These are phyloP conservation scores for Cavia porcellus DNA, from an alignment of 2,113 vertebrate genomes.

Conservation along the genomic window DNA sequence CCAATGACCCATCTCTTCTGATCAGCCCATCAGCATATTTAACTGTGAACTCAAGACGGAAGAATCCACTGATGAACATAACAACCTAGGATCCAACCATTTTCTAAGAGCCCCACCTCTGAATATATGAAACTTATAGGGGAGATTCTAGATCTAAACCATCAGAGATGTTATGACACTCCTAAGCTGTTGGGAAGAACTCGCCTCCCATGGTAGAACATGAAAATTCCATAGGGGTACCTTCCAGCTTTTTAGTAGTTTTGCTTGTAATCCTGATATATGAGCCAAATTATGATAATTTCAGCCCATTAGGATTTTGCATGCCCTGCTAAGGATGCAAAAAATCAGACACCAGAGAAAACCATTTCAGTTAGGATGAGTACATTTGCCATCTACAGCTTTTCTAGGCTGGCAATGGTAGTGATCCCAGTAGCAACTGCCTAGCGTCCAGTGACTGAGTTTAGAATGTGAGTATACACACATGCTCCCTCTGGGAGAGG, in stretches of 20 bases:
- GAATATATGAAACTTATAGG: not conserved
- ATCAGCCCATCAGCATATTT: not conserved
- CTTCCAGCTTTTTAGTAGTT: fast-evolving
- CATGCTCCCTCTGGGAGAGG: not conserved
- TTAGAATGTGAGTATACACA: not conserved
- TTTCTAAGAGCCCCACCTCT: not conserved
- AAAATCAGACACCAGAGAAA: not conserved
- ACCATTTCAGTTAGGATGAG: not conserved
- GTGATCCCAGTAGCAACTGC: no score
- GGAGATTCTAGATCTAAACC: not conserved
- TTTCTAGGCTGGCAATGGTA: not conserved
- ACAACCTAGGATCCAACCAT: not conserved
- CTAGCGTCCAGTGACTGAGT: no score
- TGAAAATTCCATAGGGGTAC: not conserved
- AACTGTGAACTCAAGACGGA: not conserved
- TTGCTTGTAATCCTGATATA: not conserved
- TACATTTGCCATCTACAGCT: fast-evolving
- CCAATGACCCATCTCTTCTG: not conserved
- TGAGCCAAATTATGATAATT: not conserved
- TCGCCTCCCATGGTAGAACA: not conserved
- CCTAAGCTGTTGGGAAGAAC: not conserved
- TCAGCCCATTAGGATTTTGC: not conserved
- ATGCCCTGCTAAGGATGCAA: not conserved
- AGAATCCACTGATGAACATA: not conserved
- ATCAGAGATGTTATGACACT: not conserved